Percentiles rank a stretch among this genome's conserved stretches.
Evolutionary conservation across 2,113 vertebrate species (phyloP).

Genomic region (Tretioscincus oriximinensis): DNA sequence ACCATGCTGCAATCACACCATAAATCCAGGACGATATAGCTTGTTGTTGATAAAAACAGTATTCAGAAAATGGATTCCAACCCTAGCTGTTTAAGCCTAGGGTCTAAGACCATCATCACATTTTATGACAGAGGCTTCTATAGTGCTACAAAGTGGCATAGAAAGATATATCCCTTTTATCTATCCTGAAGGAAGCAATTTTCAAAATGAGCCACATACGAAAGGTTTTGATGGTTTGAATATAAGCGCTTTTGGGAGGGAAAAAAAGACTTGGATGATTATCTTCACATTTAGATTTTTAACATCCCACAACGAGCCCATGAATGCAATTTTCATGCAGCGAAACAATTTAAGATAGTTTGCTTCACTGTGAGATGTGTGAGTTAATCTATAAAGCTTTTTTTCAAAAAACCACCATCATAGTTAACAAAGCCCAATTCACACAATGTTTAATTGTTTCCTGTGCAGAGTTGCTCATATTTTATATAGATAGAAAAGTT

Average conservation of each 20-base stretch:
- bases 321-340: slow-evolving; percentile 42
- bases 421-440: not conserved
- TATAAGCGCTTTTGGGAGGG: slow-evolving; percentile 39
- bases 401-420: slow-evolving; percentile 1
- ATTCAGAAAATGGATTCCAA: not conserved
- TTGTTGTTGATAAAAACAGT: not conserved
- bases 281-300: slow-evolving; percentile 39
- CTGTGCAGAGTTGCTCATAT: slow-evolving; percentile 12
- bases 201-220: slow-evolving; percentile 46
- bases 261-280: slow-evolving; percentile 51
- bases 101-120: not conserved
- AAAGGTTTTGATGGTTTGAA: slow-evolving; percentile 48
- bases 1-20: too few relatives aligned
- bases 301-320: slow-evolving; percentile 21
- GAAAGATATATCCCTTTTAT: not conserved
- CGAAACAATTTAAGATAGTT: slow-evolving; percentile 41
- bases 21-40: too few relatives aligned
- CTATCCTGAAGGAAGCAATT: not conserved
- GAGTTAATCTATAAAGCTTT: slow-evolving; percentile 7
- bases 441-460: slow-evolving; percentile 19
- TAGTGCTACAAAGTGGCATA: too few relatives aligned
- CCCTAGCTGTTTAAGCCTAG: too few relatives aligned
- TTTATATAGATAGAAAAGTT: slow-evolving; percentile 18
- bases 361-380: slow-evolving; percentile 39
- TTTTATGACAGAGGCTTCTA: not conserved